Base-by-base conservation (phyloP, 2,113 vertebrate species). In the Parotia lawesii region DNA sequence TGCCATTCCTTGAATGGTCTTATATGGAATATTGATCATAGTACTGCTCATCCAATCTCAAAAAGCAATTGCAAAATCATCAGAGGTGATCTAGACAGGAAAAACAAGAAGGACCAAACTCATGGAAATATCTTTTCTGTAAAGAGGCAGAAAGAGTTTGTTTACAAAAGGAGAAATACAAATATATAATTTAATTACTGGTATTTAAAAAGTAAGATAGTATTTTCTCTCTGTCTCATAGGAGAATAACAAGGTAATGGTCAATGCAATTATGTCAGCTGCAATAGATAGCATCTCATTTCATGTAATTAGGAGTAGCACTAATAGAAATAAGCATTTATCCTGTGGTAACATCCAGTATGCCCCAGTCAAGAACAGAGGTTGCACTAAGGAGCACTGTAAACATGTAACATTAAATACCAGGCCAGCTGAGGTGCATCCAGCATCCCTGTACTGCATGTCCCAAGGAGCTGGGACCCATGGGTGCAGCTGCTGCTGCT, bases 231-330 rank as follows among this genome's bases (percentile, higher is more conserved):
- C 51, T 86, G 87, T 91, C 85, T 95, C 71, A 18, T 48, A 77
- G 87, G 87, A 94, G 87, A 78, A 64, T 94, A 95, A 97, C 85
- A 95, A 95, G 93, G 78, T 96, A 95, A 95, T 37, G 38, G 89
- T 73, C 95, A 91, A 90, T 90, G 84, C 73, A 94, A 94, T 95
- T 80, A 95, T 88, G 75, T 94, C 92, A 86, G 79, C 92, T 94
- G 85, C 82, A 95, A 92, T 93, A 94, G 69, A 45, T 80, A 83
- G 87, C 1, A 0, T 87, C 90, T 93, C 56, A 77, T 91, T 94
- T 97, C 45, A 84, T 74, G 28, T 90, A 86, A 95, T 95, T 90
- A 92, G 53, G 83, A 88, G 53, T 77, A 95, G 82, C 90, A 84
- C 67, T 94, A 94, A 85, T 74, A 91, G 78, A 85, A 95, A 95